These are phyloP conservation scores for Anguilla megastoma DNA, from an alignment of 2,797 vertebrate species.

Conservation along the genomic window DNA sequence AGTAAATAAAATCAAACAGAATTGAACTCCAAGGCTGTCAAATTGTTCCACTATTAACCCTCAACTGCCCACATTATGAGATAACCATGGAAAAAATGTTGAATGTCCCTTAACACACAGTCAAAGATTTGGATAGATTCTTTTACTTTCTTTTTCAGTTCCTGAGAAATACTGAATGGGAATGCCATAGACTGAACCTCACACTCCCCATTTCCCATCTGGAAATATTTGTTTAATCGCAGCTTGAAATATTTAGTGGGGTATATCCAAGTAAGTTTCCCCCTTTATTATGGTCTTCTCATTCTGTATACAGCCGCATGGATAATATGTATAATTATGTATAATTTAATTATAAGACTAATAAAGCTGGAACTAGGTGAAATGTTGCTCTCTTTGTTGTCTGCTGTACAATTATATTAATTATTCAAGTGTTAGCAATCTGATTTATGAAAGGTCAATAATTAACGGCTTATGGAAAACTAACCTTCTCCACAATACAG, in stretches of 20 bases:
- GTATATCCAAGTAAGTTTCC: conserved; percentile 77
- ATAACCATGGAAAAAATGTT: too few relatives aligned
- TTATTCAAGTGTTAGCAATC: not conserved
- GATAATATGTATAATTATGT: not conserved
- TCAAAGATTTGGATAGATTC: conserved; percentile 9
- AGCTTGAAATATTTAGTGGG: conserved; percentile 83
- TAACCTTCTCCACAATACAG: conserved; percentile 46
- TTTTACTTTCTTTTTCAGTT: conserved; percentile 61
- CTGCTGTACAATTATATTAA: not conserved
- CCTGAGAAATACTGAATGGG: conserved; percentile 91
- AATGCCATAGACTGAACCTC: conserved; percentile 84
- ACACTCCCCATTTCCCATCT: conserved; percentile 79
- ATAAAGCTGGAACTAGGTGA: not conserved
- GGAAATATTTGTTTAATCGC: conserved; percentile 90
- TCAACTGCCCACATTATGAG: too few relatives aligned
- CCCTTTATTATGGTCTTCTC: not conserved
- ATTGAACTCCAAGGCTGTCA: too few relatives aligned
- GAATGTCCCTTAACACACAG: not conserved
- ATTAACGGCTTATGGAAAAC: not conserved
- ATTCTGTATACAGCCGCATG: not conserved
- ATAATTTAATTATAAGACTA: not conserved
- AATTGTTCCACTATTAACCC: too few relatives aligned
- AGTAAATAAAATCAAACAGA: too few relatives aligned
- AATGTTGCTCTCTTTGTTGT: not conserved
- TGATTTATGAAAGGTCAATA: not conserved